Evolutionary conservation across 2,888 invertebrate species (phyloP), one percentile per base, ranked within the genome.

Genomic region (Steromphala cineraria): DNA sequence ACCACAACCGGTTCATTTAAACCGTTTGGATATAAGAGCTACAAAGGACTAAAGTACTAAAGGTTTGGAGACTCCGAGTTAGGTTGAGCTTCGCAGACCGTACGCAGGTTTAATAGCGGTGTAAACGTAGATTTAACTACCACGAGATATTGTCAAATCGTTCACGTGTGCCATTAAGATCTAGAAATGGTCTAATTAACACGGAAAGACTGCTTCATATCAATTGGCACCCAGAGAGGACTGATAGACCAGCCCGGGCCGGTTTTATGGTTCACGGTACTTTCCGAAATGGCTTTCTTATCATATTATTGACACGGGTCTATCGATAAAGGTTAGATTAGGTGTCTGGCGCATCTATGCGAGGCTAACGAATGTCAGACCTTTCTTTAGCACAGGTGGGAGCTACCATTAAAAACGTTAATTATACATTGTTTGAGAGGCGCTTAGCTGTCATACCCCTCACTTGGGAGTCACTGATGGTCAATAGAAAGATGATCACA

Each of bases 231-330:
- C 52, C 75, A 10, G 52, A 75, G 40, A 19, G 52, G 46, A 13
- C 75, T n/a, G 75, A 75, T 75, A 75, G 75, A 53, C 52, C 75
- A 24, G 75, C 52, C 52, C 24, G 75, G 46, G 75, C 24, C n/a
- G 21, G 75, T 75, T 75, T 75, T 75, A 75, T 75, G 52, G 19
- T 75, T 52, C 52, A 24, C 75, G 75, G 52, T 52, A 75, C 75
- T 75, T 75, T 24, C 52, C 75, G 52, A 75, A 75, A 75, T 52
- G 75, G 52, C 75, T 52, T 40, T n/a, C 40, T 62, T 62, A 62
- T 62, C 62, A 62, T 62, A 62, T 62, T 62, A 62, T 62, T 62
- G 62, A 62, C 62, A 62, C 15, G 62, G 28, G 28, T 13, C 28
- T 28, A 15, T 62, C 62, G 62, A 62, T 62, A 62, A 24, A 62